Evolutionary conservation across 2,113 vertebrate genomes (phyloP).

Genomic region (Chrysochloris asiatica): DNA sequence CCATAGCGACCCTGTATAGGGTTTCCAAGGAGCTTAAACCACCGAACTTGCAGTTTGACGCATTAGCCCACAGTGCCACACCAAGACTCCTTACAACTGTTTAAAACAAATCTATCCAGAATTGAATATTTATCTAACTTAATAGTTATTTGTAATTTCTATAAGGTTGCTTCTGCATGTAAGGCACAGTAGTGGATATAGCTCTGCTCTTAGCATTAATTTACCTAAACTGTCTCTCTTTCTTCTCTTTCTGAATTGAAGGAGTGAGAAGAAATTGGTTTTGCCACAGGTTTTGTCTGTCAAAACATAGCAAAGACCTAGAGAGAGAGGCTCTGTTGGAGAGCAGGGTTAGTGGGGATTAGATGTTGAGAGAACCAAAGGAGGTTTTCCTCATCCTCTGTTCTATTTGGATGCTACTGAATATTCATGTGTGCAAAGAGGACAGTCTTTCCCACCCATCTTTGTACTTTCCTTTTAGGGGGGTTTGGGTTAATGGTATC

Average conservation of each 20-base stretch:
- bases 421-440: not conserved
- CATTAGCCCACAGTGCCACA: too few species aligned
- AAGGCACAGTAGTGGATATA: not conserved
- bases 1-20: too few species aligned
- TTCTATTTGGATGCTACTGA: not conserved
- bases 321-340: not conserved
- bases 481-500: not conserved
- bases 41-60: too few species aligned
- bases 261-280: not conserved
- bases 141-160: not conserved
- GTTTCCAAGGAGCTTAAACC: too few species aligned
- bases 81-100: too few species aligned
- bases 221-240: not conserved
- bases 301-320: not conserved
- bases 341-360: not conserved
- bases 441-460: accelerated
- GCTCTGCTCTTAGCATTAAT: not conserved
- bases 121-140: not conserved
- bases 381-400: not conserved
- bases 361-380: not conserved
- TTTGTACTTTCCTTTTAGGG: not conserved
- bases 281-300: not conserved
- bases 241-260: not conserved
- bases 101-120: not conserved
- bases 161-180: not conserved